Base-by-base conservation (phyloP, 1,140 invertebrate species). In the Formica selysi region DNA sequence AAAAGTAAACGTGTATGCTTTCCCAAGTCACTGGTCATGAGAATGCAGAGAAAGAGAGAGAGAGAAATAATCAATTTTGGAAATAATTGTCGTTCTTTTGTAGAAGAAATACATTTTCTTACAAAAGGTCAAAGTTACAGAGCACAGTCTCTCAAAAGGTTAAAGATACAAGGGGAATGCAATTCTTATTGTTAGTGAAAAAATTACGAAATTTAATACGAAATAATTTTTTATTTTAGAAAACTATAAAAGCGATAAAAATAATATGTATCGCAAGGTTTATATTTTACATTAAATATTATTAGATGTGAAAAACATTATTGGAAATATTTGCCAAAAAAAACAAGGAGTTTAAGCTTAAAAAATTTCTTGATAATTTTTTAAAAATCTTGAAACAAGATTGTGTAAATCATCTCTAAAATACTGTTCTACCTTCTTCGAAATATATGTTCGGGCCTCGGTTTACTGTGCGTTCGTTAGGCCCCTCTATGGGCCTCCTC, bases 121-220 rank as follows among this genome's bases (percentile, higher is more conserved):
- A 38, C 22, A 11, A 80, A 80, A 80, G 61, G 76, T 80, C 64
- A 80, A 68, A 80, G 32, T 29, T 57, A n/a, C 64, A 68, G 13
- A 41, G 32, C 76, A 13, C 22, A 70, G 29, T 38, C 32, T 36
- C 44, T 38, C 10, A 2, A 79, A 80, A 80, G 64, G 76, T 80
- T 44, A 57, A 70, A 80, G 41, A 65, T 78, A 32, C 44, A 80
- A 38, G 0, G 41, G 2, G 36, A 36, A 19, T 54, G 76, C 22
- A 70, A 70, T 80, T 80, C 38, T 70, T 80, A 54, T 29, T 41
- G 32, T 32, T 32, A 32, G 32, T 32, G 2, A 70, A 8, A 22
- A 78, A 22, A 36, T 65, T 6, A 16, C 10, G 11, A 16, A 78
- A 36, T 78, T 65, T 36, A 10, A 65, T 51, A 10, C 7, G 38